Evolutionary conservation across 2,888 invertebrate genomes (phyloP), one percentile per base, ranked within the genome.

Genomic region (Fragum whitleyi): DNA sequence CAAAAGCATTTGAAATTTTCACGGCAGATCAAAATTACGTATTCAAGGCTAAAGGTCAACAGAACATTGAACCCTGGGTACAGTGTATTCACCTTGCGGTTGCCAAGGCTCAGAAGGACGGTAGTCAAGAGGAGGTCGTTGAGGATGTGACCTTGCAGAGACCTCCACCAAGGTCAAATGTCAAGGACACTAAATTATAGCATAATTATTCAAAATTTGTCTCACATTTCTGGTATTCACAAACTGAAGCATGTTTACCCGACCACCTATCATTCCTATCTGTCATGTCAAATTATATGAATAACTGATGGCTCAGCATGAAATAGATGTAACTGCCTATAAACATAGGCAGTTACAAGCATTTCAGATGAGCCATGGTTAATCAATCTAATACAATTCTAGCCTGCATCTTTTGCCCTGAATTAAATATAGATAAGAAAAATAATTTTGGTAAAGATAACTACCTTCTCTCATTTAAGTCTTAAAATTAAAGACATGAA

Each of bases 1-100:
- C 98, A 28, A 98, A 97, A 94, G 98, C 98, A 0, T 98, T 98
- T 95, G 98, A 98, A 95, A 98, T 98, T 90, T 98, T 98, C 95
- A 98, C 98, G 0, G 94, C 94, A 28, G 94, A 94, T 77, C 97
- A 98, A 94, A 97, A 97, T 94, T 96, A 98, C 87, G 97, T 98
- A 91, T 95, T 98, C 88, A 98, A 98, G 95, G 98, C 98, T 9
- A 97, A 97, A 94, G 97, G 98, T 93, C 97, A 97, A 61, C 97
- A 97, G 94, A 97, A 98, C 94, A 98, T 98, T 0, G 98, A 98
- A 94, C 97, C 98, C 94, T 98, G 98, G 93, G 97, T 98, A 62
- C 98, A 98, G 94, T 98, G 97, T 94, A 95, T 98, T 83, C 97
- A 97, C 92, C 97, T 98, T 84, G 98, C 97, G 5, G 97, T 98